phyloP scores from a whole-genome alignment of 2,797 vertebrate species.

The Miichthys miiuy region DNA sequence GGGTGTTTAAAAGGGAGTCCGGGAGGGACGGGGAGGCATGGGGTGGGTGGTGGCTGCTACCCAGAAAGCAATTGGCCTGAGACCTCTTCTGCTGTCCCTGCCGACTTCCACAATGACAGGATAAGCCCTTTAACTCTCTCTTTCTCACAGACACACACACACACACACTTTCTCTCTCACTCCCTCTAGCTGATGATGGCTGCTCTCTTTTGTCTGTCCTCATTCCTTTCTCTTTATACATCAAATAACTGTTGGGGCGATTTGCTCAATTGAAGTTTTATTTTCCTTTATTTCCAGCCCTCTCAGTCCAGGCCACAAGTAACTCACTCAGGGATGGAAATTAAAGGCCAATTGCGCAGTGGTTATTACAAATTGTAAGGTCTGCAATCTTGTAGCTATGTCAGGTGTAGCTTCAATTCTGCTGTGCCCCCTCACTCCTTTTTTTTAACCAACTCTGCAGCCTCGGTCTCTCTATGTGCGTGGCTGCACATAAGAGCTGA shows the following conservation, averaged over 20 bases:
- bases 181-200: slow-evolving; percentile 11
- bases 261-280: slow-evolving; percentile 55
- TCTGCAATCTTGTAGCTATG: slow-evolving; percentile 58
- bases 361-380: slow-evolving; percentile 65
- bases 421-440: slow-evolving; percentile 22
- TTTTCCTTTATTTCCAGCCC: slow-evolving; percentile 33
- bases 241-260: slow-evolving; percentile 46
- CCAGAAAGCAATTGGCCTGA: slow-evolving; percentile 75
- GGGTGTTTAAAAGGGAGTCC: slow-evolving; percentile 54
- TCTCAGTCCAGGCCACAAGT: slow-evolving; percentile 39
- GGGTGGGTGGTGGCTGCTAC: slow-evolving; percentile 52
- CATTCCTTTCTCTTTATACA: slow-evolving; percentile 47
- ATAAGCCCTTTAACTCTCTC: slow-evolving; percentile 50
- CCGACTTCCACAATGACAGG: slow-evolving; percentile 56
- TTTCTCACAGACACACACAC: background rate
- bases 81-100: slow-evolving; percentile 63
- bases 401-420: slow-evolving; percentile 61
- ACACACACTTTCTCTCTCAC: background rate
- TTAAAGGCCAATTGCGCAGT: slow-evolving; percentile 65
- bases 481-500: slow-evolving; percentile 55
- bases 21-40: slow-evolving; percentile 30
- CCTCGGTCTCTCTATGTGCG: slow-evolving; percentile 51
- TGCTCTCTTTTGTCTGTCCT: slow-evolving; percentile 38
- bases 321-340: slow-evolving; percentile 72
- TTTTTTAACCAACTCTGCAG: slow-evolving; percentile 61